Evolutionary conservation across 2,113 vertebrate genomes (phyloP).

Genomic region (Macquaria australasica): DNA sequence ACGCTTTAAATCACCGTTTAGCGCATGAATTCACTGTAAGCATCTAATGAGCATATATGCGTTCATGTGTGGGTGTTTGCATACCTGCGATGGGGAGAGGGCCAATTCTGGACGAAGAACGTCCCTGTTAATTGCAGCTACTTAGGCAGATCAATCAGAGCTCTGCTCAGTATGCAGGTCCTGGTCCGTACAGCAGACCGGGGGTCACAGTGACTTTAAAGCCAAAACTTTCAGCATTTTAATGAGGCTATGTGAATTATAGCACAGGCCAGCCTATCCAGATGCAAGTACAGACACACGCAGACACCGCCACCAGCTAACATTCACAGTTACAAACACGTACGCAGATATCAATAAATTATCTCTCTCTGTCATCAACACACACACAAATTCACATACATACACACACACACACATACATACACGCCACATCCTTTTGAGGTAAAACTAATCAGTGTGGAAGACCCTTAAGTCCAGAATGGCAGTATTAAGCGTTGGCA

Average conservation of each 20-base stretch:
- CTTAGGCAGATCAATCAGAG: constrained; percentile 83
- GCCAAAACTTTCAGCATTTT: constrained; percentile 82
- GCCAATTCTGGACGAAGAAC: constrained; percentile 28
- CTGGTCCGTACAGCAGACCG: constrained; percentile 54
- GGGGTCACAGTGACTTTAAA: constrained; percentile 85
- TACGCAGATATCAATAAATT: constrained; percentile 9
- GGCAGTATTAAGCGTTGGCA: constrained; percentile 49
- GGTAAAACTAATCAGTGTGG: constrained; percentile 75
- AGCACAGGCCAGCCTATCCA: constrained; percentile 41
- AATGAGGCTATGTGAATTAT: constrained; percentile 81
- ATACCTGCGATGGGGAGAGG: background rate
- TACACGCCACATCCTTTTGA: constrained; percentile 33
- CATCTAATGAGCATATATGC: constrained; percentile 33
- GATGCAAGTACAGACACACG: constrained; percentile 20
- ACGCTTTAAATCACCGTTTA: constrained; percentile 39
- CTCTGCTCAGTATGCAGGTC: constrained; percentile 80
- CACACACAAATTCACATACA: background rate
- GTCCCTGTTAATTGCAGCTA: constrained; percentile 80
- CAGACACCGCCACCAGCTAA: background rate
- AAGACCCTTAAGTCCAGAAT: constrained; percentile 61
- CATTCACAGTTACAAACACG: constrained; percentile 9
- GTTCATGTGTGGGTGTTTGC: constrained; percentile 39
- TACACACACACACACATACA: background rate
- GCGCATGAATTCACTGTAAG: constrained; percentile 18
- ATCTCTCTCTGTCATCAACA: background rate